Conservation (phyloP, 2,888 invertebrate species). For the Protophormia terraenovae region DNA sequence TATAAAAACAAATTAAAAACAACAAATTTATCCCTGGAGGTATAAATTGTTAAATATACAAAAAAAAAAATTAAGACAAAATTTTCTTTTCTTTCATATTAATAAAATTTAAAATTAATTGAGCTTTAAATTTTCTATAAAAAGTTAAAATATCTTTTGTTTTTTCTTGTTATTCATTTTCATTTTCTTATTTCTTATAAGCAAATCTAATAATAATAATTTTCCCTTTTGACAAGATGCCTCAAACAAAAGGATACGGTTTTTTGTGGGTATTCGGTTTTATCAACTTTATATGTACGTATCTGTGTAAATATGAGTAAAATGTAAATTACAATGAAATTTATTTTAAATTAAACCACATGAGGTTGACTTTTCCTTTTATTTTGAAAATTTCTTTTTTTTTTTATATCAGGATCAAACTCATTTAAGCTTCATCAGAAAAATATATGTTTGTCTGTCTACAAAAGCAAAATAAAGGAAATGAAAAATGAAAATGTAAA, state of each 20-base stretch:
- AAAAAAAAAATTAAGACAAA: neutral
- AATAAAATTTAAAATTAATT: constrained; percentile 54
- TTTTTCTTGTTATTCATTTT: neutral
- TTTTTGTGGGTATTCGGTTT: neutral
- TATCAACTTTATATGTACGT: neutral
- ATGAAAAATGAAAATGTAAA: neutral
- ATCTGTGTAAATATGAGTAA: neutral
- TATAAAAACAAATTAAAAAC: constrained; percentile 43
- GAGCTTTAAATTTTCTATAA: constrained; percentile 39
- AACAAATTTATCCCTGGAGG: constrained; percentile 36
- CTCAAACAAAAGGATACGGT: neutral
- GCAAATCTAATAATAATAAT: neutral
- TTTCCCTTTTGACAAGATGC: neutral
- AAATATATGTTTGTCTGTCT: neutral
- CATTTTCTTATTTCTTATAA: neutral
- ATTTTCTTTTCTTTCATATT: neutral
- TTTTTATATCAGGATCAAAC: neutral
- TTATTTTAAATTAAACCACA: constrained; percentile 55
- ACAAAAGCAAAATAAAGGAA: neutral
- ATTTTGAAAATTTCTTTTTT: neutral
- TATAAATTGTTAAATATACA: neutral
- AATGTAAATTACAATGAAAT: constrained; percentile 26
- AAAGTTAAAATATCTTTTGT: neutral
- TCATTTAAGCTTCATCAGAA: neutral
- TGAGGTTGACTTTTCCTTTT: constrained; percentile 49